Base-by-base conservation (phyloP, 2,113 vertebrate genomes). In the Brachirus orientalis region DNA sequence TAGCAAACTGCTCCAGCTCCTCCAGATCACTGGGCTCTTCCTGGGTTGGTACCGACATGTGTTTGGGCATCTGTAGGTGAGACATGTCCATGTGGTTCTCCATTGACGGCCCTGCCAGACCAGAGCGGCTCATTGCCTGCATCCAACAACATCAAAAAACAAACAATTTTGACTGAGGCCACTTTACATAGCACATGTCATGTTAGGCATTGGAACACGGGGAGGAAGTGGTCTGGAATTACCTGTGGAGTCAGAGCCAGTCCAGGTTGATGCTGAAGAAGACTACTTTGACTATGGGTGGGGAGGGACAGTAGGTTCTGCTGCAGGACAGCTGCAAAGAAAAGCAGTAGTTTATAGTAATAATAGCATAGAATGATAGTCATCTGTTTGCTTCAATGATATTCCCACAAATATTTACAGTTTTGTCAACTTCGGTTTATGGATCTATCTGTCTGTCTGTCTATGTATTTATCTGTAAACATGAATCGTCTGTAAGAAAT, bases 11-110 rank as follows among this genome's bases (percentile, higher is more conserved):
- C 41, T 99, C 98, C 70, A 99, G 91, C 64, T 99, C 98, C 79
- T 99, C 98, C 65, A 99, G 91, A 65, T 99, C 98, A 5, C 93
- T 98, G 77, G 97, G 96, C 54, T 99, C 97, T 1, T 99, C 97
- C 0, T 95, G 89, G 0, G 93, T 93, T 1, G 94, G 79, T 0
- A 90, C 79, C 0, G 91, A 78, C 70, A 96, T 84, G 77, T 96
- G 96, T 80, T 98, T 98, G 47, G 94, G 89, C 73, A 95, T 94
- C 65, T 96, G 95, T 74, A 98, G 63, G 58, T 98, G 96, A 53
- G 95, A 87, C 65, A 95, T 92, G 43, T 99, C 98, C 91, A 98
- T 90, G 77, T 97, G 97, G 63, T 92, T 88, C 12, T 99, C 98
- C 75, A 98, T 87, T 0, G 96, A 94, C 0, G 95, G 92, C 11